Evolutionary conservation across 1,140 invertebrate species (phyloP), one percentile per base, ranked within the genome.

Genomic region (Trichoplusia ni): DNA sequence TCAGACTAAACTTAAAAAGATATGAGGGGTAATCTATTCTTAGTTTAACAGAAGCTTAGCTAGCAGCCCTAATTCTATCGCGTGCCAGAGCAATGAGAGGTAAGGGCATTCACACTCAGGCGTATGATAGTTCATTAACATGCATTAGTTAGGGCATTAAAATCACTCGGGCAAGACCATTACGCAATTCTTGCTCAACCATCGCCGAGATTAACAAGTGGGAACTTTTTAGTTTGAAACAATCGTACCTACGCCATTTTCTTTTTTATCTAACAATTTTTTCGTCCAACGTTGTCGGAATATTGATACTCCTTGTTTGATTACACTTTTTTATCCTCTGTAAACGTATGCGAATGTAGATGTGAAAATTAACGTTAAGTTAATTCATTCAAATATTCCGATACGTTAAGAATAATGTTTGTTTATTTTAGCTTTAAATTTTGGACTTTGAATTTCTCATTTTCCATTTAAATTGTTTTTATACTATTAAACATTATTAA

Each of bases 91-190:
- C 51, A 60, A 63, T 53, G 51, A 59, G 42, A 33, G 40, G 25
- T 47, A 2, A 63, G 66, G 66, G 59, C 66, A 46, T 68, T 68
- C 49, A 68, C 66, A 68, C 66, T 27, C 18, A 47, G 19, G 46
- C 46, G 37, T 63, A 35, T 53, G 60, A 68, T 68, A 51, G 66
- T 35, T 61, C 66, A 59, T 63, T 63, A 68, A 46, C 66, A 67
- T 67, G 49, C 58, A 62, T 67, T 54, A 62, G 49, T 60, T 62
- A 49, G 42, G 56, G 58, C 47, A 62, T 67, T 61, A 56, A 49
- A 63, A 63, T 63, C 60, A 59, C 51, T 63, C 49, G 59, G 44
- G 19, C 44, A 46, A 27, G 56, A 63, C 66, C 44, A 68, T 63
- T 61, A 68, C 60, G 66, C 66, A 63, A 63, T 63, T 63, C 66